Evolutionary conservation across 1,140 invertebrate genomes (phyloP).

Genomic region (Stegodyphus mimosarum): DNA sequence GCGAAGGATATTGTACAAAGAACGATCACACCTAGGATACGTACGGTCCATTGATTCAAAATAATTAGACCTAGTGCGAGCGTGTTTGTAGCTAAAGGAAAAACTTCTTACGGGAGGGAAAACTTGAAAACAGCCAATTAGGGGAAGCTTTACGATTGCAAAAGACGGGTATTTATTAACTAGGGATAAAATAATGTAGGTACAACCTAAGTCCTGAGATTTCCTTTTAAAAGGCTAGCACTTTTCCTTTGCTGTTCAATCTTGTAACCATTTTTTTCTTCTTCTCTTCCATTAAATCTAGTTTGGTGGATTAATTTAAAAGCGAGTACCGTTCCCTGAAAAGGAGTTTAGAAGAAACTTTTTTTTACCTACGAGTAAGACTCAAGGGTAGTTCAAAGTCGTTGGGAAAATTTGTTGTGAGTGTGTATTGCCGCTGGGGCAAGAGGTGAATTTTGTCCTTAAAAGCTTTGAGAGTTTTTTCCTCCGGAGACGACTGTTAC

Average conservation of each 20-base stretch:
- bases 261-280: neutral
- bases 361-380: neutral
- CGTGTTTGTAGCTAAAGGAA: neutral
- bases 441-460: no score
- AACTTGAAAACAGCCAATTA: constrained; percentile 28
- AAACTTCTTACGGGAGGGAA: neutral
- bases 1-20: no score
- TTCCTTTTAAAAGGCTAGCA: neutral
- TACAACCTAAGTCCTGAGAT: neutral
- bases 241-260: neutral
- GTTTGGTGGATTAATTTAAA: constrained; percentile 39
- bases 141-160: neutral
- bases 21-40: neutral
- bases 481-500: no score
- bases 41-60: constrained; percentile 29
- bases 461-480: no score
- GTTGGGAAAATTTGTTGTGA: neutral
- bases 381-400: constrained; percentile 4
- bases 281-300: neutral
- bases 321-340: neutral
- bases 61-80: constrained; percentile 5
- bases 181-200: neutral
- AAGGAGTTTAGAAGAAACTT: neutral
- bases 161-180: constrained; percentile 8
- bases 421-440: no score